phyloP scores from a whole-genome alignment of 2,888 invertebrate genomes.

The Drosophila anceps region DNA sequence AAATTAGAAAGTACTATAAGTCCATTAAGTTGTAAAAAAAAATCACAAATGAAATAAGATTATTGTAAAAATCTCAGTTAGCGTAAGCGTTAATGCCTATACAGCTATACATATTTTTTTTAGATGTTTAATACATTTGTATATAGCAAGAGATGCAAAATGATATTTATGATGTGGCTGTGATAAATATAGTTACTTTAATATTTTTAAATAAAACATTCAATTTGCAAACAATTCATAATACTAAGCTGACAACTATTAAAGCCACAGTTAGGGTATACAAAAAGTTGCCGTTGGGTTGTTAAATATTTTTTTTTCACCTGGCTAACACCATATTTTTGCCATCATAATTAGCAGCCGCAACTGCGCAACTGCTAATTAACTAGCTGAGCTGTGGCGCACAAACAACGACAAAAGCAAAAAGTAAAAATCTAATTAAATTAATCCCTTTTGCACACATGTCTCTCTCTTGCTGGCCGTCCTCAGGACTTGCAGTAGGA shows the following conservation, averaged over 20 bases:
- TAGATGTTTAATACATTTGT: too few relatives aligned
- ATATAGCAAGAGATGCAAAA: too few relatives aligned
- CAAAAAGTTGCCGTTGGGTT: background rate
- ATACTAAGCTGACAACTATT: too few relatives aligned
- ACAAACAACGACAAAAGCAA: background rate
- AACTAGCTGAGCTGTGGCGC: slow-evolving; percentile 36
- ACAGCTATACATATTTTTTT: too few relatives aligned
- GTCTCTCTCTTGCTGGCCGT: background rate
- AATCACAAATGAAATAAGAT: too few relatives aligned
- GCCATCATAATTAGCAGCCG: slow-evolving; percentile 15
- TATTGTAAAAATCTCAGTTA: too few relatives aligned
- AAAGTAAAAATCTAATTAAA: slow-evolving; percentile 55
- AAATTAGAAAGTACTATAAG: too few relatives aligned
- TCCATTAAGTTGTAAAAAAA: too few relatives aligned
- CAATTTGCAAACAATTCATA: background rate
- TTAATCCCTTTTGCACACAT: slow-evolving; percentile 60
- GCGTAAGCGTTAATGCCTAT: too few relatives aligned
- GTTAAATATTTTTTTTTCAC: background rate
- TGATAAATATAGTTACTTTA: too few relatives aligned
- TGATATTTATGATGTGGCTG: too few relatives aligned
- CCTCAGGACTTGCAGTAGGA: slow-evolving; percentile 6
- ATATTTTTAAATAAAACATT: too few relatives aligned
- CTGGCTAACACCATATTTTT: background rate
- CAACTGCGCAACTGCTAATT: slow-evolving; percentile 55
- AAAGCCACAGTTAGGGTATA: background rate